These are phyloP conservation scores for Lumbricus terrestris DNA, from an alignment of 2,888 invertebrate species.

Conservation along the genomic window DNA sequence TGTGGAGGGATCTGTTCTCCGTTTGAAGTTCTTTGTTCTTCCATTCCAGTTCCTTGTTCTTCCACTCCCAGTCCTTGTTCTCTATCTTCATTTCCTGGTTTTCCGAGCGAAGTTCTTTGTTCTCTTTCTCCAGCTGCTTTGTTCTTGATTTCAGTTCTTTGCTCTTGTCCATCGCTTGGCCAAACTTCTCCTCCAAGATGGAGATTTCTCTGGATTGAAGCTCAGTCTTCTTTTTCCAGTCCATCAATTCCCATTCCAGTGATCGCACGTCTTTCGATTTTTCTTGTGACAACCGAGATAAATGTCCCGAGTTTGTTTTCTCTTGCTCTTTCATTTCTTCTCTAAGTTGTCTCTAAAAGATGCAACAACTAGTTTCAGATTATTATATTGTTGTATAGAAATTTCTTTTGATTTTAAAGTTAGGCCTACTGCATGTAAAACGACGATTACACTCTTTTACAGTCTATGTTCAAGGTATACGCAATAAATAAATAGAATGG, in stretches of 20 bases:
- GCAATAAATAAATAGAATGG: neutral
- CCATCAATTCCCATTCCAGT: neutral
- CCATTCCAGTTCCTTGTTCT: conserved; percentile 6
- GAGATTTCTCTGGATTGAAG: neutral
- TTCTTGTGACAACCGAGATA: neutral
- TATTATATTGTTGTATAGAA: neutral
- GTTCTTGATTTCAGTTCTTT: neutral
- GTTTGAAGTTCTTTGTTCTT: conserved; percentile 16
- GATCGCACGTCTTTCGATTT: neutral
- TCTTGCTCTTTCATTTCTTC: neutral
- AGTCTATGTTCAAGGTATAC: neutral
- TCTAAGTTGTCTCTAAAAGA: neutral
- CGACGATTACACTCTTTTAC: no score
- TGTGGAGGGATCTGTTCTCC: neutral
- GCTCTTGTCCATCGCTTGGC: neutral
- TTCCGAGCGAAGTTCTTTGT: conserved; percentile 4
- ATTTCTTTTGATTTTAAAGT: no score
- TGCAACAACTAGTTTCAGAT: neutral
- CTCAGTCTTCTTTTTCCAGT: neutral
- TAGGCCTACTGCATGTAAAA: no score
- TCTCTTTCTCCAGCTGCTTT: neutral
- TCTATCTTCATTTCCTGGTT: neutral
- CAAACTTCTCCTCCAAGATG: neutral
- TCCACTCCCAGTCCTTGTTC: neutral
- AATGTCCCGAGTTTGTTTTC: neutral